phyloP scores from a whole-genome alignment of 2,888 invertebrate genomes.

The Cephus rjabovi region DNA sequence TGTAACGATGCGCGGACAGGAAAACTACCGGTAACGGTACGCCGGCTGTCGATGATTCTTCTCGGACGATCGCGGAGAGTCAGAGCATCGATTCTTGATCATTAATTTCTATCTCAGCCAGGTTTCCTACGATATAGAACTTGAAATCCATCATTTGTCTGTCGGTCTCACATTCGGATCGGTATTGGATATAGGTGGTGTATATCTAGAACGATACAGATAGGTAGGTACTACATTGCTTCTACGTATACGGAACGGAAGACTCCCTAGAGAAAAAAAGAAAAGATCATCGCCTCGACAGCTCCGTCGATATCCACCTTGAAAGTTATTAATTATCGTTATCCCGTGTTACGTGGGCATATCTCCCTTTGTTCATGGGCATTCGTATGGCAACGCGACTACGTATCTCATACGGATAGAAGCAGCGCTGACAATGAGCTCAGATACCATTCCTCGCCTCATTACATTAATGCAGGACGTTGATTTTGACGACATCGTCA shows the following conservation, averaged over 20 bases:
- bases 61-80: conserved; percentile 23
- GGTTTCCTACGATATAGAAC: conserved; percentile 23
- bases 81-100: conserved; percentile 39
- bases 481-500: conserved; percentile 1
- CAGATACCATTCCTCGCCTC: neutral
- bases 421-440: neutral
- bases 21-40: conserved; percentile 54
- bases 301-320: conserved; percentile 44
- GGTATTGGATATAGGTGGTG: neutral
- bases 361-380: conserved; percentile 11
- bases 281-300: conserved; percentile 1
- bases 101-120: conserved; percentile 46
- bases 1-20: conserved; percentile 48
- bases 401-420: neutral
- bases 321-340: conserved; percentile 57
- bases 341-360: conserved; percentile 33
- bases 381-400: neutral
- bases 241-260: neutral
- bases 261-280: neutral
- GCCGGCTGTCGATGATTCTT: conserved; percentile 35
- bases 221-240: neutral
- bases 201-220: neutral
- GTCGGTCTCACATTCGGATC: conserved; percentile 1
- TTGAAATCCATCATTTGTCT: conserved; percentile 37
- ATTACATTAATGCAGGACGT: conserved; percentile 7